These are phyloP conservation scores for Lagocephalus sceleratus DNA, from an alignment of 2,797 vertebrate species.

Conservation along the genomic window DNA sequence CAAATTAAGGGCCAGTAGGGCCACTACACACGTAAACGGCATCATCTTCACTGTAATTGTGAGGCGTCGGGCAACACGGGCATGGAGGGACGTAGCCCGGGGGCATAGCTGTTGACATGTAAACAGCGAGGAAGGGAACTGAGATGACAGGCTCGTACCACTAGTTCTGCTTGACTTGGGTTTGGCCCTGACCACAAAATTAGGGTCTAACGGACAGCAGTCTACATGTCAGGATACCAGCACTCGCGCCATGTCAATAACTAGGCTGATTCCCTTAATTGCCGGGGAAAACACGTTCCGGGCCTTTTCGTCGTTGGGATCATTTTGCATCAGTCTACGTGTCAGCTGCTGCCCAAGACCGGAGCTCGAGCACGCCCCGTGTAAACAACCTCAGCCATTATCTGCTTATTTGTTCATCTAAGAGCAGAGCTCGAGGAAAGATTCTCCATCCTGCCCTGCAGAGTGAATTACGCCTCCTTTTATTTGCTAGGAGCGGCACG, in stretches of 20 bases:
- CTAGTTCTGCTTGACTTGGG: conserved; percentile 47
- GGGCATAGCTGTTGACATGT: conserved; percentile 64
- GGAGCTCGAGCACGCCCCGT: conserved; percentile 16
- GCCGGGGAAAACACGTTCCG: conserved; percentile 41
- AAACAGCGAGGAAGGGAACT: conserved; percentile 56
- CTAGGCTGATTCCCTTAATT: conserved; percentile 65
- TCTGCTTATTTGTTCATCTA: not conserved
- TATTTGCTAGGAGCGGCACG: not conserved
- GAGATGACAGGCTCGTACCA: conserved; percentile 57
- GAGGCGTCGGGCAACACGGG: conserved; percentile 45
- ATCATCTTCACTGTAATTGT: conserved; percentile 64
- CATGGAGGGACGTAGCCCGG: conserved; percentile 56
- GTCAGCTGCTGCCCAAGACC: conserved; percentile 28
- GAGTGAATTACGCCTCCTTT: not conserved
- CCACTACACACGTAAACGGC: conserved; percentile 54
- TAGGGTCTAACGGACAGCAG: conserved; percentile 50
- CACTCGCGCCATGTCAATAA: conserved; percentile 52
- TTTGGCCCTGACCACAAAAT: conserved; percentile 54
- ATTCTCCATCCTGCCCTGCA: not conserved
- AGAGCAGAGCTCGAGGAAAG: not conserved
- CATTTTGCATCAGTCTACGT: conserved; percentile 26
- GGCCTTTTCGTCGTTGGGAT: conserved; percentile 42
- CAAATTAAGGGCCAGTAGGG: conserved; percentile 69
- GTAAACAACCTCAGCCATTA: conserved; percentile 4
- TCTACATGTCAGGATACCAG: conserved; percentile 57